These are phyloP conservation scores for Leptothorax acervorum DNA, from an alignment of 2,888 invertebrate species.

Conservation along the genomic window DNA sequence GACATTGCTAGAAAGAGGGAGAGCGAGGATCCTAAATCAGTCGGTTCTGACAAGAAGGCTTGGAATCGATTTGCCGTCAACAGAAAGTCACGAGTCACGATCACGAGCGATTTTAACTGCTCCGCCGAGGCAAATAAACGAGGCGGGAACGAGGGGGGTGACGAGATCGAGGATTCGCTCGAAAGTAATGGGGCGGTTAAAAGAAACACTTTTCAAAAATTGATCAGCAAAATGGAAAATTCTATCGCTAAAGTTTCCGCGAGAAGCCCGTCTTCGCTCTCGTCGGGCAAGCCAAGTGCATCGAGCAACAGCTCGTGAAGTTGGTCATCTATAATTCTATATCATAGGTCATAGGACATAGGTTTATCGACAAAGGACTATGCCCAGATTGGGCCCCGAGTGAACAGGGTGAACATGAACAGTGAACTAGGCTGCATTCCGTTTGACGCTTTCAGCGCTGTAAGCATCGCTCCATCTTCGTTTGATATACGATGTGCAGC, in stretches of 20 bases:
- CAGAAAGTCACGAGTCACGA: conserved; percentile 54
- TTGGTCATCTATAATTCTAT: too few species aligned
- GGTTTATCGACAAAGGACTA: too few species aligned
- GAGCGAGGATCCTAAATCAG: conserved; percentile 35
- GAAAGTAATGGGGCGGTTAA: conserved; percentile 66
- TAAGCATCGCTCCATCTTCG: too few species aligned
- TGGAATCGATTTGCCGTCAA: conserved; percentile 80
- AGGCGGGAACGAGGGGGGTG: conserved; percentile 45
- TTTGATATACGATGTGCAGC: too few species aligned
- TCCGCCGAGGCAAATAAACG: conserved; percentile 46
- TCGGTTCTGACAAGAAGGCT: conserved; percentile 71
- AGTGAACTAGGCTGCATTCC: too few species aligned
- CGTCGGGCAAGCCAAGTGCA: conserved; percentile 48
- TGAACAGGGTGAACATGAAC: too few species aligned
- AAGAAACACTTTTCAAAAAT: conserved; percentile 79
- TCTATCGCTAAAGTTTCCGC: conserved; percentile 74
- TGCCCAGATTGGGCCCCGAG: too few species aligned
- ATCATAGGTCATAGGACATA: too few species aligned
- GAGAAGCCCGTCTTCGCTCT: conserved; percentile 45
- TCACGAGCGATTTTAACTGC: conserved; percentile 22
- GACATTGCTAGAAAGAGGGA: conserved; percentile 57
- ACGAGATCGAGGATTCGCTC: conserved; percentile 57
- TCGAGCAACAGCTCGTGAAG: neutral
- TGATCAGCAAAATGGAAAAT: conserved; percentile 81
- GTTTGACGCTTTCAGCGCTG: too few species aligned